Base-by-base conservation (phyloP, 2,888 invertebrate species). In the Hemistola chrysoprasaria region DNA sequence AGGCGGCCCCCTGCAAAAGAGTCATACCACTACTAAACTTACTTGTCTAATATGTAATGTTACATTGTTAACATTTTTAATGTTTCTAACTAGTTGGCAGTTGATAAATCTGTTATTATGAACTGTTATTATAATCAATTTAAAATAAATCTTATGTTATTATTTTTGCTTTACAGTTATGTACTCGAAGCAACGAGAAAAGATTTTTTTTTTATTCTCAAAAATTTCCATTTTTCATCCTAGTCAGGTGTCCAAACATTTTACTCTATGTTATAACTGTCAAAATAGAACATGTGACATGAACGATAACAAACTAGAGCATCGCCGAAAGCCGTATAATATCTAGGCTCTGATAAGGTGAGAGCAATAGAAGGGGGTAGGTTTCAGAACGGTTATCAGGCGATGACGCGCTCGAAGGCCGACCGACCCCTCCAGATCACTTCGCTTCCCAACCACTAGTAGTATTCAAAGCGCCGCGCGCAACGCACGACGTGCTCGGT, bases 381-480 rank as follows among this genome's bases (percentile, higher is more conserved):
- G 62, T 79, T 78, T 78, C 62, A 71, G 71, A 63, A 54, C 47
- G 53, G 59, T 62, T 71, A 72, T 75, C 68, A 77, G 72, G 25
- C 38, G 43, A 65, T 67, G 75, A 73, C 68, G 66, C 62, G 49
- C 43, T 42, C 39, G 45, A 46, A 48, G 54, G 47, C 47, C 48
- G 49, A 52, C 50, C 62, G 64, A 66, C 75, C 70, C 73, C 73
- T 62, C 67, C 78, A 71, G 57, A 59, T 56, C 50, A 8, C 37
- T 37, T 34, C 47, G 53, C 56, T 36, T 56, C 53, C 34, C 53
- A 53, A 58, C 51, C 67, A 63, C 65, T 81, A 86, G 86, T 86
- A 77, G 69, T 71, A 75, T 47, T 74, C 69, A 56, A 59, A 71
- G 65, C 79, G 81, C 69, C 78, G 82, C 71, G 73, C 76, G 73